Conservation (phyloP, 2,113 vertebrate species). For the Fulmarus glacialis region DNA sequence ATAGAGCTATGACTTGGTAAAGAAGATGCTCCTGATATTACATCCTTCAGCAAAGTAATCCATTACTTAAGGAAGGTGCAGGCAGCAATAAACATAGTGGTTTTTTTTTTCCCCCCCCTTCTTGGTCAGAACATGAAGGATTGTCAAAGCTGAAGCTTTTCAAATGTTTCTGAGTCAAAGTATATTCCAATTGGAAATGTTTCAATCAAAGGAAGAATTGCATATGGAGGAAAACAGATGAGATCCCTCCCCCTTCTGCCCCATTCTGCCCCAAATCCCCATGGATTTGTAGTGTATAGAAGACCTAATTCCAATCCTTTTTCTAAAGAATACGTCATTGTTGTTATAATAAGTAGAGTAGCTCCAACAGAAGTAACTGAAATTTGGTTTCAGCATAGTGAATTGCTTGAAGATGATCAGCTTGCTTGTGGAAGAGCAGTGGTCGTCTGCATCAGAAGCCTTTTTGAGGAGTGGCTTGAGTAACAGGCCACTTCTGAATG, state of each 20-base stretch:
- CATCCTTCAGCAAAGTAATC: background rate
- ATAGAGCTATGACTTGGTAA: background rate
- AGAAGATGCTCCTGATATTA: constrained; percentile 9
- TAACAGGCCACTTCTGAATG: background rate
- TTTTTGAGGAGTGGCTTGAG: background rate
- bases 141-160: background rate
- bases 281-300: background rate
- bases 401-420: background rate
- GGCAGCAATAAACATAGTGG: background rate
- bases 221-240: background rate
- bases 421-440: background rate
- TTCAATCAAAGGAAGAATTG: background rate
- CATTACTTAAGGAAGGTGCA: background rate
- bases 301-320: background rate
- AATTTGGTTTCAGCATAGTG: background rate
- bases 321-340: background rate
- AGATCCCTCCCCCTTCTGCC: background rate
- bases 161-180: background rate
- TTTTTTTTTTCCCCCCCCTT: background rate
- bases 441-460: background rate
- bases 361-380: background rate
- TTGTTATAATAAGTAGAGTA: background rate
- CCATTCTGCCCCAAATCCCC: background rate
- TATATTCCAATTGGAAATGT: background rate
- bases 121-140: background rate